phyloP scores from a whole-genome alignment of 2,113 vertebrate species.

The Elgaria multicarinata region DNA sequence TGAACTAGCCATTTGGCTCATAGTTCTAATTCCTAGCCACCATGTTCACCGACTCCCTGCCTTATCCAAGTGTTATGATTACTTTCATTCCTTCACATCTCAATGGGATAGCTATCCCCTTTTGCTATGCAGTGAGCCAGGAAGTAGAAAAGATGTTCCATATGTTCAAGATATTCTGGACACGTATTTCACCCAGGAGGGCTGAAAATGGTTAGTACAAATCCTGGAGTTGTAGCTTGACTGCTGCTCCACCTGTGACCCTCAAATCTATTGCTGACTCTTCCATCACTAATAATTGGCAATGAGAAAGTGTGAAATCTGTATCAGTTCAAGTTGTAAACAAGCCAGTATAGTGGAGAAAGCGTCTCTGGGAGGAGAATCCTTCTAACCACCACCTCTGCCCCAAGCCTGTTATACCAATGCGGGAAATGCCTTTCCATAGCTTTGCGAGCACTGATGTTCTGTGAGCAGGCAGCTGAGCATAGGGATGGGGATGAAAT shows the following conservation, averaged over 20 bases:
- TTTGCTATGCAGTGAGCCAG: not conserved
- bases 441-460: no score
- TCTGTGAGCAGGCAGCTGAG: not conserved
- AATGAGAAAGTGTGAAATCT: not conserved
- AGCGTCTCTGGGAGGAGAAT: not conserved
- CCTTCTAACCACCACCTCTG: not conserved
- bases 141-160: conserved; percentile 1
- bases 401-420: not conserved
- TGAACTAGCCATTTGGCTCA: not conserved
- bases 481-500: no score
- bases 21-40: not conserved
- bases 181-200: not conserved
- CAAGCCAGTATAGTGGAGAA: not conserved
- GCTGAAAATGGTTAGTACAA: not conserved
- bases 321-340: not conserved
- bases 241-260: not conserved
- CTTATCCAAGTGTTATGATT: not conserved
- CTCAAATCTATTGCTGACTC: not conserved
- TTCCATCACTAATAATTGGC: not conserved
- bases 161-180: not conserved
- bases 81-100: not conserved
- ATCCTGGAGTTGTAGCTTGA: not conserved
- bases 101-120: not conserved
- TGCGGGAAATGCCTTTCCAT: no score
- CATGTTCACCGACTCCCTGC: not conserved